These are phyloP conservation scores for Osmoderma eremita DNA, from an alignment of 2,888 invertebrate genomes.

Conservation along the genomic window DNA sequence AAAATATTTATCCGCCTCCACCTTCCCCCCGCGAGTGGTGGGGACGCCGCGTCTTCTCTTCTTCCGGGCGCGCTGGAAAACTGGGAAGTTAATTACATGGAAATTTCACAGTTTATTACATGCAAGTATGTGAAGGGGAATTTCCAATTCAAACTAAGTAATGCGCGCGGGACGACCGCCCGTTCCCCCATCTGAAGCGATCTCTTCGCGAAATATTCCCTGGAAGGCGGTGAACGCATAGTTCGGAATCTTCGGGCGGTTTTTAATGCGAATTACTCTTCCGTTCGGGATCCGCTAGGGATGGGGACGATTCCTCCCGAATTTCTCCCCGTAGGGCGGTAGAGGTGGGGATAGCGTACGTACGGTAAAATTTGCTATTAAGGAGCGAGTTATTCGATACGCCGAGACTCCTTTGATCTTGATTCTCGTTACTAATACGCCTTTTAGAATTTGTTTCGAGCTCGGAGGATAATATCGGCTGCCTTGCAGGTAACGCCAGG, in stretches of 20 bases:
- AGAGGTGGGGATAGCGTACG: neutral
- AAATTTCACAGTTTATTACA: constrained; percentile 64
- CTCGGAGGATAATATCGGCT: too few species aligned
- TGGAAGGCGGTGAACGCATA: neutral
- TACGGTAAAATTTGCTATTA: constrained; percentile 6
- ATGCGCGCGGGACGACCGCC: constrained; percentile 49
- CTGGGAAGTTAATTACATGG: constrained; percentile 64
- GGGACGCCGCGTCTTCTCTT: neutral
- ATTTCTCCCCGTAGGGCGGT: too few species aligned
- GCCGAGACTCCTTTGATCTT: too few species aligned
- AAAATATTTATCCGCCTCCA: constrained; percentile 10
- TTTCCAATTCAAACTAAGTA: constrained; percentile 64
- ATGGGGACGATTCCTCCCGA: too few species aligned
- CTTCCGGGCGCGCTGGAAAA: constrained; percentile 26
- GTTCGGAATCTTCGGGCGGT: neutral
- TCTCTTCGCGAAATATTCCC: neutral
- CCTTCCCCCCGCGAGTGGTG: neutral
- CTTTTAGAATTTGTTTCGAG: too few species aligned
- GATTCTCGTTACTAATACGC: too few species aligned
- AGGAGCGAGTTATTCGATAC: constrained; percentile 4
- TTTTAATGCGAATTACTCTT: too few species aligned
- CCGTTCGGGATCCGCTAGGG: too few species aligned
- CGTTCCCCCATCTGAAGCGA: neutral
- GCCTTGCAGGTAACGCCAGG: too few species aligned
- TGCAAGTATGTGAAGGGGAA: constrained; percentile 65